Evolutionary conservation across 2,888 invertebrate species (phyloP).

Genomic region (Agonum fuliginosum): DNA sequence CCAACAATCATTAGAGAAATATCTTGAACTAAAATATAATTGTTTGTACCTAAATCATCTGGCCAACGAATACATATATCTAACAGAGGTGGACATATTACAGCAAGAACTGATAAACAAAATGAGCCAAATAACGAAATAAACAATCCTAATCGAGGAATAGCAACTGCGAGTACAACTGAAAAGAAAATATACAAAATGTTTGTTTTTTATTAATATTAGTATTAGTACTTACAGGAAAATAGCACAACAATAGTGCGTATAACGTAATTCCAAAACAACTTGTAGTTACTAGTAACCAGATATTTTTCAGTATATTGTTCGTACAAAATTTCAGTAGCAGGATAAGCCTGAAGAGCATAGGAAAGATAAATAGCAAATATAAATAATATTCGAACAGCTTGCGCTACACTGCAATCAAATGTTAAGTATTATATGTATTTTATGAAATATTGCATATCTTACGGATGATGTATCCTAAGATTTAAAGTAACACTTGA

Average conservation of each 20-base stretch:
- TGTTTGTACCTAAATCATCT: slow-evolving; percentile 3
- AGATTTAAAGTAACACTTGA: slow-evolving; percentile 39
- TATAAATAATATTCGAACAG: slow-evolving; percentile 14
- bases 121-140: slow-evolving; percentile 45
- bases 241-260: slow-evolving; percentile 6
- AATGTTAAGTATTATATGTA: too few species aligned
- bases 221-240: background rate
- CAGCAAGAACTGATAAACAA: slow-evolving; percentile 33
- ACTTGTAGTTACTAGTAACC: background rate
- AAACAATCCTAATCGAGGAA: slow-evolving; percentile 24
- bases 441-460: too few species aligned
- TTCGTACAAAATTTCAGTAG: slow-evolving; percentile 37
- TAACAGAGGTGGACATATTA: slow-evolving; percentile 35
- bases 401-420: slow-evolving; percentile 21
- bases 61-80: slow-evolving; percentile 29
- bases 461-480: slow-evolving; percentile 12
- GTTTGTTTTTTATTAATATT: background rate
- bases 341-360: slow-evolving; percentile 30
- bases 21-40: slow-evolving; percentile 3
- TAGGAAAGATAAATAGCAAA: slow-evolving; percentile 34
- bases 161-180: slow-evolving; percentile 8
- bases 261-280: slow-evolving; percentile 32
- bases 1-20: slow-evolving; percentile 31
- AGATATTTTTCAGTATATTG: slow-evolving; percentile 24
- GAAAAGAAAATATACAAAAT: slow-evolving; percentile 14